phyloP scores from a whole-genome alignment of 37 sponge, comb jelly and placozoan species.

The Cliona cf. orientalis region DNA sequence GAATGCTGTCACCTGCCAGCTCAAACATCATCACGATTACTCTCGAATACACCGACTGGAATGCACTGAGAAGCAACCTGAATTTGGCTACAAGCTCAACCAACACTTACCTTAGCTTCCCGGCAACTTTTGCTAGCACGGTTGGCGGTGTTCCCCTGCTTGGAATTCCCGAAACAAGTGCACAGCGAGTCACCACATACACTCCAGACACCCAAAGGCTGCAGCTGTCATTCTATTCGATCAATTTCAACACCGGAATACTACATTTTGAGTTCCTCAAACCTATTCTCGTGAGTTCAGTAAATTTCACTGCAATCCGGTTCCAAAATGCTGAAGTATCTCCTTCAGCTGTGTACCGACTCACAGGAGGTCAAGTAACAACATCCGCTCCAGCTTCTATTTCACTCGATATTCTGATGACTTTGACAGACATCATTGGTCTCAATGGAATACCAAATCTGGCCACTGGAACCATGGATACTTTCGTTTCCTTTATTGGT shows the following conservation, averaged over 20 bases:
- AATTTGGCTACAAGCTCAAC: slow-evolving; percentile 21
- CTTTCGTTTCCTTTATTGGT: slow-evolving; percentile 45
- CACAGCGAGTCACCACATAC: background rate
- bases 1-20: background rate
- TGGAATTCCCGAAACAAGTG: background rate
- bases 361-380: slow-evolving; percentile 46
- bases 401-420: slow-evolving; percentile 28
- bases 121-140: slow-evolving; percentile 15
- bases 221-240: slow-evolving; percentile 24
- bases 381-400: slow-evolving; percentile 41
- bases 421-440: slow-evolving; percentile 53
- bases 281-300: slow-evolving; percentile 40
- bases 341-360: slow-evolving; percentile 22
- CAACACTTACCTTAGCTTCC: slow-evolving; percentile 23
- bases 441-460: slow-evolving; percentile 58
- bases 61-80: slow-evolving; percentile 11
- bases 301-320: slow-evolving; percentile 35
- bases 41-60: slow-evolving; percentile 8
- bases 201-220: slow-evolving; percentile 37
- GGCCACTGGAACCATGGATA: slow-evolving; percentile 36
- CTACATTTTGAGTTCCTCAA: slow-evolving; percentile 57
- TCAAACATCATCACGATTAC: slow-evolving; percentile 11
- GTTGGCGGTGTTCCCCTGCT: background rate
- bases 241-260: slow-evolving; percentile 74
- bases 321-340: slow-evolving; percentile 19